phyloP scores from a whole-genome alignment of 1,140 invertebrate genomes.

The Dolichoris vasculosae region DNA sequence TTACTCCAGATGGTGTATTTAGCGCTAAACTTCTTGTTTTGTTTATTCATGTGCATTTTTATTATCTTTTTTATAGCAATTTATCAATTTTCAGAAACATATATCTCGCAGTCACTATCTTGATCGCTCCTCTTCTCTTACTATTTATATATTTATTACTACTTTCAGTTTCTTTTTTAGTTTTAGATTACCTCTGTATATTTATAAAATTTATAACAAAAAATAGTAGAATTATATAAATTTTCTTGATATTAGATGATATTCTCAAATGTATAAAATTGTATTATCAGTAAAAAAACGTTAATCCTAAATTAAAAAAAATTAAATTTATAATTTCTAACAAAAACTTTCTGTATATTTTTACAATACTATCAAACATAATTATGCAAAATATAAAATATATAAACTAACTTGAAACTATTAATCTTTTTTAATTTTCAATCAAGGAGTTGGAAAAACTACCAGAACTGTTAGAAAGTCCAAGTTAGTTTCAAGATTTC shows the following conservation, averaged over 20 bases:
- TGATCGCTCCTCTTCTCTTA: background rate
- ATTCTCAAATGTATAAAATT: background rate
- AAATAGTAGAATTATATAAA: background rate
- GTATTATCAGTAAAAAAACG: background rate
- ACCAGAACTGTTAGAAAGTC: background rate
- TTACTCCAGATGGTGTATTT: background rate
- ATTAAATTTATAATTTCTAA: too few species aligned
- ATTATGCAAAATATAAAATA: background rate
- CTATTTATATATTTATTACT: background rate
- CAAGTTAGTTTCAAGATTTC: background rate
- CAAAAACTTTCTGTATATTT: too few species aligned
- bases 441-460: background rate
- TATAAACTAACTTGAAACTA: background rate
- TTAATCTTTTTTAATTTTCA: conserved; percentile 3
- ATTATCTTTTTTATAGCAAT: conserved; percentile 27
- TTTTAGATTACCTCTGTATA: background rate
- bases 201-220: background rate
- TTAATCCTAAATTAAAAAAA: too few species aligned
- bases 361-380: too few species aligned
- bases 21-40: background rate
- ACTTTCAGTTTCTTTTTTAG: background rate
- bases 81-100: conserved; percentile 24
- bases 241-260: background rate
- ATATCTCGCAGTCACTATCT: background rate
- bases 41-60: conserved; percentile 2